Evolutionary conservation across 2,113 vertebrate species (phyloP).

Genomic region (Piprites chloris): DNA sequence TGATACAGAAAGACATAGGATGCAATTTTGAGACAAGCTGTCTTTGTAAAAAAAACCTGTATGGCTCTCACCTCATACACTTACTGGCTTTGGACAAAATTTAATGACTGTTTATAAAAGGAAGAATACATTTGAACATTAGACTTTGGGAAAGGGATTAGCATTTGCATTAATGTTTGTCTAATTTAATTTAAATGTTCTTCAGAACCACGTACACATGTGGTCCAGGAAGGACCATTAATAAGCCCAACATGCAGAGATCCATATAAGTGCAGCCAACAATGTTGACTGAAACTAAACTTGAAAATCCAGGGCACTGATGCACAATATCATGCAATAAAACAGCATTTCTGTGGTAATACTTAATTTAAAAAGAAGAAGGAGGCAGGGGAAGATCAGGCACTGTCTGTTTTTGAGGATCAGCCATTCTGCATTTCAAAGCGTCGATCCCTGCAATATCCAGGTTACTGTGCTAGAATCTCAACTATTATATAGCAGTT

Average conservation of each 20-base stretch:
- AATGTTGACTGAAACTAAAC: conserved; percentile 81
- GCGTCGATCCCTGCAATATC: conserved; percentile 84
- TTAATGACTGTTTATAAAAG: conserved; percentile 69
- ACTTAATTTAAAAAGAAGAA: conserved; percentile 86
- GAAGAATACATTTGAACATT: conserved; percentile 68
- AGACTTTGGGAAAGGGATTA: conserved; percentile 77
- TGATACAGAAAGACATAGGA: not conserved
- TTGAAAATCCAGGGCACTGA: conserved; percentile 80
- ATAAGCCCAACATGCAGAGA: conserved; percentile 78
- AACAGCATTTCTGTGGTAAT: conserved; percentile 80
- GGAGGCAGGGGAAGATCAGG: conserved; percentile 80
- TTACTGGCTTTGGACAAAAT: conserved; percentile 55
- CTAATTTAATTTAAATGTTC: conserved; percentile 79
- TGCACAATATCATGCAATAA: conserved; percentile 84
- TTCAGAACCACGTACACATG: conserved; percentile 72
- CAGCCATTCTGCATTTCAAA: conserved; percentile 87
- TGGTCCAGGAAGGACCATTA: conserved; percentile 70
- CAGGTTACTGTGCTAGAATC: conserved; percentile 91
- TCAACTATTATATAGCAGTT: conserved; percentile 90
- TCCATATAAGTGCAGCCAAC: conserved; percentile 73
- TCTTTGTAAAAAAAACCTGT: conserved; percentile 14
- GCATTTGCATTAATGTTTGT: conserved; percentile 70
- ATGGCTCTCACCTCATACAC: conserved; percentile 37
- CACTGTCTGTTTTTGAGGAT: conserved; percentile 81
- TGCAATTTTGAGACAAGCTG: not conserved